phyloP scores from a whole-genome alignment of 2,113 vertebrate species.

The Misgurnus mizolepis region DNA sequence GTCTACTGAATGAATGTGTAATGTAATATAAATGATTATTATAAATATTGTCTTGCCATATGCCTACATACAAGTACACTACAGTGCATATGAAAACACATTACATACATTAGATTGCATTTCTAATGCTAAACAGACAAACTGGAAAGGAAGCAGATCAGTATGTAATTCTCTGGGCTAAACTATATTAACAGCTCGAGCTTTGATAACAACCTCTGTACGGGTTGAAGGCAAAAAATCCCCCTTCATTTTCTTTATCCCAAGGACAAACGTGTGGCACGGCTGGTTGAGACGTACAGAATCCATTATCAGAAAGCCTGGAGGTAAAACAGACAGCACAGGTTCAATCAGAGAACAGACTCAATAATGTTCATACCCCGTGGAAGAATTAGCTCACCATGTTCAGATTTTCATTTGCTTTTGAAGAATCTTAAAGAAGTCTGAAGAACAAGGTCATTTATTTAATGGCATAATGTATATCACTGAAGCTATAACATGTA shows the following conservation, averaged over 20 bases:
- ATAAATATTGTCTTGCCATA: neutral
- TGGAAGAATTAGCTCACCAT: neutral
- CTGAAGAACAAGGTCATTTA: neutral
- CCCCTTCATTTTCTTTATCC: neutral
- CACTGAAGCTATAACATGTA: no score
- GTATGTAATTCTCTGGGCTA: neutral
- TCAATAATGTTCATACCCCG: neutral
- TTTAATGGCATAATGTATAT: no score
- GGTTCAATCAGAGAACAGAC: constrained; percentile 31
- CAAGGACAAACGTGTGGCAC: constrained; percentile 25
- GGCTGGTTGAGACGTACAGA: constrained; percentile 6
- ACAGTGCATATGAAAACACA: constrained; percentile 12
- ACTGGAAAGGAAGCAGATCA: neutral
- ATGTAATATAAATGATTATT: neutral
- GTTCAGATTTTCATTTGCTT: neutral
- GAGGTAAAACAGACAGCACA: neutral
- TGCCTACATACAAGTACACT: neutral
- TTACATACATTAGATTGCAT: neutral
- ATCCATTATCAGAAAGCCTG: constrained; percentile 36
- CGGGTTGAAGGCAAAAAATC: constrained; percentile 4
- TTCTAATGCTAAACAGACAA: constrained; percentile 20
- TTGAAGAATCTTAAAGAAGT: neutral
- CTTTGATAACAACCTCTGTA: constrained; percentile 24
- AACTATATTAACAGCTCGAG: constrained; percentile 14
- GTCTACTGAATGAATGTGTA: no score